Percentiles rank a stretch among this genome's conserved stretches.
Conservation (phyloP, 2,888 invertebrate genomes). For the Chalcosyrphus nemorum region DNA sequence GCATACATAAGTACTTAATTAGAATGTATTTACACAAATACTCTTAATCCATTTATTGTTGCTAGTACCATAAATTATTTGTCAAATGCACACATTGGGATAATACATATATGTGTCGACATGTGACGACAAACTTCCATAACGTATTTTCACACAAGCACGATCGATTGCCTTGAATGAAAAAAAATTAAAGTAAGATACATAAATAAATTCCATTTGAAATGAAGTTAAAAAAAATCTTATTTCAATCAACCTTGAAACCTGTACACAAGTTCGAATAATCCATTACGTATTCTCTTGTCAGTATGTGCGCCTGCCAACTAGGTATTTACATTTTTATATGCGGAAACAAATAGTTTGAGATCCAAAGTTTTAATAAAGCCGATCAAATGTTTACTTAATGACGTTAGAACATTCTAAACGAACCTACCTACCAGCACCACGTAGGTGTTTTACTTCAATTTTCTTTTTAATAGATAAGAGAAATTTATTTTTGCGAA, state of each 20-base stretch:
- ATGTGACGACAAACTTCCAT: background rate
- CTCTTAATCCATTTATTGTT: too few relatives aligned
- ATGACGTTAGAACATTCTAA: conserved; percentile 3
- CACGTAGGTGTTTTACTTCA: conserved; percentile 11
- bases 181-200: background rate
- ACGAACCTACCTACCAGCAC: background rate
- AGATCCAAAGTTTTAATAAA: conserved; percentile 1
- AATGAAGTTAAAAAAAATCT: too few relatives aligned
- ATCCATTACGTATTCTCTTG: conserved; percentile 35
- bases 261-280: conserved; percentile 45
- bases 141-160: background rate
- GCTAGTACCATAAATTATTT: too few relatives aligned
- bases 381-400: conserved; percentile 1
- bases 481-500: conserved; percentile 35
- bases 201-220: conserved; percentile 23
- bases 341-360: conserved; percentile 27
- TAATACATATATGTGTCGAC: background rate
- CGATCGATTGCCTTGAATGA: conserved; percentile 13
- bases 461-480: conserved; percentile 14
- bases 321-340: conserved; percentile 13
- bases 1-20: too few relatives aligned
- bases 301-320: too few relatives aligned
- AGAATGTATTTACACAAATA: too few relatives aligned
- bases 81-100: background rate
- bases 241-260: conserved; percentile 53